Base-by-base conservation (phyloP, 2,113 vertebrate species). In the Girardinichthys multiradiatus region DNA sequence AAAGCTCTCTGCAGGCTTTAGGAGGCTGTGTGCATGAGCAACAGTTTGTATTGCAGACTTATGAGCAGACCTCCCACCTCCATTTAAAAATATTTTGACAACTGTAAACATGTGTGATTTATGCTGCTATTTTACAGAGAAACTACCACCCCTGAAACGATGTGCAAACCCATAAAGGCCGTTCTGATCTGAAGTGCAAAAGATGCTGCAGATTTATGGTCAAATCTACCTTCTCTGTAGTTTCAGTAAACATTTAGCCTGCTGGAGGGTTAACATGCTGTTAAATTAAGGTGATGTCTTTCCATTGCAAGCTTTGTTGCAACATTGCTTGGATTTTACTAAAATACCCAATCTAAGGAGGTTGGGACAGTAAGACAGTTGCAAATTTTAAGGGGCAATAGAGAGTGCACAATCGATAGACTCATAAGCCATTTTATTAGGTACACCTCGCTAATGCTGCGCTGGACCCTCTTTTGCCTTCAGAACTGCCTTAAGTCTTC, bases 61-160 rank as follows among this genome's bases (percentile, higher is more conserved):
- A 69, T 30, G 68, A 68, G 74, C 42, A 77, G 81, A 90, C 83
- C 85, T 86, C 85, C 26, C 64, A 75, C 64, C 77, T 42, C 63
- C 63, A 66, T 81, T 67, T 12, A 28, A 60, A 84, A 76, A 86
- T 85, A 77, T 84, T 87, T 81, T 70, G 85, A 82, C 74, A 84
- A 28, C 68, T 64, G 28, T 67, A 60, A 76, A 68, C 65, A 58
- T 72, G 77, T 63, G 51, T 72, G 77, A 75, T 75, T 72, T 57
- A 67, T 78, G 24, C 37, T 11, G 37, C 48, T 2, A 57, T 66
- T 83, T 27, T 21, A 27, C 35, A 29, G 17, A 19, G 4, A 19
- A 45, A 45, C 17, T 19, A 1, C 68, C 45, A 57, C 35, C 71
- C 26, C 28, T 39, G 37, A 72, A 35, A 77, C 35, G 68, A 30